Evolutionary conservation across 2,797 vertebrate genomes (phyloP), one percentile per base, ranked within the genome.

Genomic region (Kryptolebias ocellatus): DNA sequence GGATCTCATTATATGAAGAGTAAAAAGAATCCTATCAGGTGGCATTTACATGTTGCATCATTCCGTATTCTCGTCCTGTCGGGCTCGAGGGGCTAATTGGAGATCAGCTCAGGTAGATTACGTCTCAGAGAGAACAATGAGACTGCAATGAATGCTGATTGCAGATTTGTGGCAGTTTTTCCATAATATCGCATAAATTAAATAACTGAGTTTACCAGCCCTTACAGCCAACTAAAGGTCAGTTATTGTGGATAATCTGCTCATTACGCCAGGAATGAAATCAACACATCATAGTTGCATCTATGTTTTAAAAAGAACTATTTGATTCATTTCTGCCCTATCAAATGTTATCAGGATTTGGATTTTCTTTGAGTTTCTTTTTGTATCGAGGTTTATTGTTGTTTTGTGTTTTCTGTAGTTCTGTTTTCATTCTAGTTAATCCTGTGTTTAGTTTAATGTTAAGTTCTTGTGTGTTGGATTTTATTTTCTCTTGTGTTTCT

Each of bases 1-100:
- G 89, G 90, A 90, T 81, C 87, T 92, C 89, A 91, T 90, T 92
- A 93, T 75, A 70, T 0, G 31, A 54, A 57, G 67, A 79, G 82
- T 84, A 68, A 86, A 73, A 76, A 74, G 45, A 85, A 70, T 85
- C 87, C 62, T 79, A 66, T 77, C 74, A 85, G 90, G 83, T 84
- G 80, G 78, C 77, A 83, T 85, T 85, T 72, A 76, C 72, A 64
- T 70, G 82, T 92, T 90, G 84, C 90, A 88, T 92, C 91, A 88
- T 56, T 61, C 62, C 81, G 83, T 82, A 53, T 78, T 84, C 70
- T 72, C 78, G 63, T 67, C 63, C 60, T 53, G 64, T 42, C 3
- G 5, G 64, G 27, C 89, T 74, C 44, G 0, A 50, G 88, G 78
- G 87, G 46, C 80, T 84, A 90, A 88, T 89, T 87, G 87, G 64